Percentiles rank a stretch among this genome's conserved stretches.
Conservation (phyloP, 1,140 invertebrate species). For the Spodoptera litura region DNA sequence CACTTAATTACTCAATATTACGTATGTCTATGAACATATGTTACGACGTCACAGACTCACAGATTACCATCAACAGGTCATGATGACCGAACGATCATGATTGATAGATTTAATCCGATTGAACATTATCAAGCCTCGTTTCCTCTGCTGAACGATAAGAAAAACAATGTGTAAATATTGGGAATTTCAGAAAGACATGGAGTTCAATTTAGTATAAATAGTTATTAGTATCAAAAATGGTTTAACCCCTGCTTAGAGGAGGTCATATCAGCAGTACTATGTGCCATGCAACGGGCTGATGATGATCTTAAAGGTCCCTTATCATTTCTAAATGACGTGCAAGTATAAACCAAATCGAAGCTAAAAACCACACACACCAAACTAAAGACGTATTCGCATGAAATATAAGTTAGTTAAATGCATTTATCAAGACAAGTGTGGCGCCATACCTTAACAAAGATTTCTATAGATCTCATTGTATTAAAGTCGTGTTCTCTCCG, state of each 20-base stretch:
- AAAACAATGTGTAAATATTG: too few species aligned
- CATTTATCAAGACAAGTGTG: slow-evolving; percentile 26
- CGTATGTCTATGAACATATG: neutral
- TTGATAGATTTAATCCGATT: neutral
- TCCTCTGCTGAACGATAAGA: neutral
- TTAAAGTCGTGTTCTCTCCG: slow-evolving; percentile 4
- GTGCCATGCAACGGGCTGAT: too few species aligned
- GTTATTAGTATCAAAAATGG: too few species aligned
- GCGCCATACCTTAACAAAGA: slow-evolving; percentile 4
- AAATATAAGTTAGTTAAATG: slow-evolving; percentile 17
- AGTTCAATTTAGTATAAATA: too few species aligned
- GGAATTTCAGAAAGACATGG: too few species aligned
- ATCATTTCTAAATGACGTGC: too few species aligned
- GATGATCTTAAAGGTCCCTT: neutral
- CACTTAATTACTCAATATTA: neutral
- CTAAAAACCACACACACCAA: too few species aligned
- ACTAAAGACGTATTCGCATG: neutral
- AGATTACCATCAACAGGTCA: neutral
- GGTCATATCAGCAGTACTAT: too few species aligned
- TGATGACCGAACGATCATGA: neutral
- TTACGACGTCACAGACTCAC: neutral
- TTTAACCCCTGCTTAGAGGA: too few species aligned
- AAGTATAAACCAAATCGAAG: too few species aligned
- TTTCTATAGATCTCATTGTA: slow-evolving; percentile 13
- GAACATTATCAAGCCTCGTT: neutral